Evolutionary conservation across 2,888 invertebrate species (phyloP), one percentile per base, ranked within the genome.

Genomic region (Drosophila mercatorum): DNA sequence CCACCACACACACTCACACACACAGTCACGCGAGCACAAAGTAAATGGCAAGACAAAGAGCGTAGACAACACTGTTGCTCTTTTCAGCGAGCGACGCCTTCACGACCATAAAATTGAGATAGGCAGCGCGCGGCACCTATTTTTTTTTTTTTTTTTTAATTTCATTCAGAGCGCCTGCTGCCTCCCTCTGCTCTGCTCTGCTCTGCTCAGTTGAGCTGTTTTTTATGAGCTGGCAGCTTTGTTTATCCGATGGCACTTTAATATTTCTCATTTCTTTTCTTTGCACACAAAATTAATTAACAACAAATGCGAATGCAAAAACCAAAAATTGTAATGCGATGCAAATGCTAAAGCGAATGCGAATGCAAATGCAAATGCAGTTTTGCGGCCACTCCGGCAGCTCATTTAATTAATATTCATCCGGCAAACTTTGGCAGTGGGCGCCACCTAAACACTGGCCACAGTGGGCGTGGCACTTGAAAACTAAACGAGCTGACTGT

Each of bases 321-420:
- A 41, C 53, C 53, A n/a, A 55, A 40, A 68, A 67, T 71, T 56
- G 40, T 53, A 55, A 53, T 53, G 26, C 76, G 59, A 78, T 77
- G 64, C 47, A 14, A 46, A 46, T 26, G 46, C 67, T 47, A 69
- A 65, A 59, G 59, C 73, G 43, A 68, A 53, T 69, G 47, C 72
- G 52, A 73, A 79, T 68, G 75, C 62, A 64, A 83, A 80, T 80
- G 74, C 78, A 86, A 87, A 81, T 77, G 80, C 80, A 86, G 61
- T 82, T 83, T 72, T 70, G 64, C 60, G 78, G 60, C 55, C 76
- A 80, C 78, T 88, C 64, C 75, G 67, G 72, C 66, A 69, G 83
- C 87, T 86, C 87, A 89, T 87, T 89, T 89, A 84, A 84, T 84
- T 89, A 84, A 84, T 84, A 89, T 84, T 84, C 87, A 84, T 84